phyloP scores from a whole-genome alignment of 2,888 invertebrate genomes.

The Labia minor region DNA sequence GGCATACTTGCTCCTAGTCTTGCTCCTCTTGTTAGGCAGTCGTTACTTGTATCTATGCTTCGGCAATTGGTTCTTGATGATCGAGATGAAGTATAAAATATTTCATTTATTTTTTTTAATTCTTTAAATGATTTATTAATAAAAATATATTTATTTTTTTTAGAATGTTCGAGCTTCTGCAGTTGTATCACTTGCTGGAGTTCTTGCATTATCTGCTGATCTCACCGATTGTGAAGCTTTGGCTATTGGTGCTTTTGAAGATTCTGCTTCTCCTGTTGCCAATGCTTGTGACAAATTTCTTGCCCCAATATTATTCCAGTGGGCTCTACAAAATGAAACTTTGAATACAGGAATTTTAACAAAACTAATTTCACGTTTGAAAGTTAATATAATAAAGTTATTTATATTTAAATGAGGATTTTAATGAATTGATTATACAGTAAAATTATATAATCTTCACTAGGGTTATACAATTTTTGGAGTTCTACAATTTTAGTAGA shows the following conservation, averaged over 20 bases:
- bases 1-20: conserved; percentile 45
- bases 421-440: neutral
- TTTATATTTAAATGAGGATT: neutral
- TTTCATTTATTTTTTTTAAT: neutral
- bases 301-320: conserved; percentile 51
- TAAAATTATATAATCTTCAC: neutral
- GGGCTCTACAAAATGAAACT: conserved; percentile 39
- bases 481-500: too few species aligned
- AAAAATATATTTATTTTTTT: conserved; percentile 18
- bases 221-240: conserved; percentile 43
- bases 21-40: conserved; percentile 34
- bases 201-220: neutral
- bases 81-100: conserved; percentile 42
- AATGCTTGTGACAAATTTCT: conserved; percentile 43
- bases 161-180: conserved; percentile 15
- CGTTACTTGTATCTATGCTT: conserved; percentile 57
- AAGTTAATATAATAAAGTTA: neutral
- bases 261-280: conserved; percentile 44
- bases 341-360: neutral
- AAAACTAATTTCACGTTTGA: neutral
- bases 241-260: conserved; percentile 46
- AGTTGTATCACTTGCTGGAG: neutral
- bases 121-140: neutral
- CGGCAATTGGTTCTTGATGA: conserved; percentile 60
- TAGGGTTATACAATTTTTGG: too few species aligned